Conservation (phyloP, 2,113 vertebrate species). For the Strix uralensis region DNA sequence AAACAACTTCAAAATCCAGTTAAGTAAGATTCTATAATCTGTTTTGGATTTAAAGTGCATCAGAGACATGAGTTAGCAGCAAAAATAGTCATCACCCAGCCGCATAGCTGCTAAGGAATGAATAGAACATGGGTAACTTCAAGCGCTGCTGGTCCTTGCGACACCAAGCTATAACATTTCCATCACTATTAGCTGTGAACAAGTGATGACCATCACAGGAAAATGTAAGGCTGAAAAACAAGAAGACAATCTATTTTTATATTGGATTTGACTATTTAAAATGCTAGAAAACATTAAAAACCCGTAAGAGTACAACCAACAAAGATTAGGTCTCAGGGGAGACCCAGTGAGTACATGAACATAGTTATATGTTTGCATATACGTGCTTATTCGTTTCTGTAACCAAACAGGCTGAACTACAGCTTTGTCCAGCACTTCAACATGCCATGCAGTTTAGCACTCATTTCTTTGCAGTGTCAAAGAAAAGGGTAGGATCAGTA, state of each 20-base stretch:
- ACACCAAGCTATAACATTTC: conserved; percentile 95
- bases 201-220: conserved; percentile 98
- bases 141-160: conserved; percentile 95
- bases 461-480: background rate
- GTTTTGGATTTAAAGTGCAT: conserved; percentile 46
- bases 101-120: conserved; percentile 96
- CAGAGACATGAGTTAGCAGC: conserved; percentile 4
- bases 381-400: background rate
- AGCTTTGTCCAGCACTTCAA: background rate
- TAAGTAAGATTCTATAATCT: background rate
- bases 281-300: background rate
- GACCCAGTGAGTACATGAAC: background rate
- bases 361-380: accelerated
- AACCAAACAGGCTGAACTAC: background rate
- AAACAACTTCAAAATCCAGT: conserved; percentile 10
- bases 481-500: background rate
- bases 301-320: background rate
- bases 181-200: conserved; percentile 95
- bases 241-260: background rate
- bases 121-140: conserved; percentile 98
- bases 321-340: background rate
- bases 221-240: conserved; percentile 88
- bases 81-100: conserved; percentile 78
- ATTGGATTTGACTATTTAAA: background rate
- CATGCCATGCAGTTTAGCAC: background rate